phyloP scores from a whole-genome alignment of 2,797 vertebrate genomes.

The Melopsittacus undulatus region DNA sequence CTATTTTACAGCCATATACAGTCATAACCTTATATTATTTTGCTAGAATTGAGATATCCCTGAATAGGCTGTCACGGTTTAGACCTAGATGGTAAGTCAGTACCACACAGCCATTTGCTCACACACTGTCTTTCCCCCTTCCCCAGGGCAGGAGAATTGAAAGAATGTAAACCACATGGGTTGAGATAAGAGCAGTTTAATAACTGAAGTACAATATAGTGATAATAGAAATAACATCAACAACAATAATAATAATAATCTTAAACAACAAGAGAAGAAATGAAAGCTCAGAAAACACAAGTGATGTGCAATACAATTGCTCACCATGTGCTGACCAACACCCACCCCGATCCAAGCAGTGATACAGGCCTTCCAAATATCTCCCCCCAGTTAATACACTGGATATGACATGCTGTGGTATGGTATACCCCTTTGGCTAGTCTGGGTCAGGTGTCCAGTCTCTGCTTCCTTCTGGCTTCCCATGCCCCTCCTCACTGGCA shows the following conservation, averaged over 20 bases:
- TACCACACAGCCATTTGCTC: background rate
- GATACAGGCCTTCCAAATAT: background rate
- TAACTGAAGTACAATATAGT: background rate
- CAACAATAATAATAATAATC: background rate
- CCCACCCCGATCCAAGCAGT: background rate
- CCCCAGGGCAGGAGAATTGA: background rate
- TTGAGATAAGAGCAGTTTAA: background rate
- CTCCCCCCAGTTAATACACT: background rate
- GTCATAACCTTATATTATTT: background rate
- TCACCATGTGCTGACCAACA: background rate
- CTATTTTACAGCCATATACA: background rate
- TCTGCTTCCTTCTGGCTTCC: background rate
- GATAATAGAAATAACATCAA: background rate
- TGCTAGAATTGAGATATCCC: background rate
- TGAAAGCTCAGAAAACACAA: background rate
- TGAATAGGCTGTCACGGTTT: background rate
- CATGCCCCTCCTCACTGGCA: background rate
- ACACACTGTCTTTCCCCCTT: background rate
- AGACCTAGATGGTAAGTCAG: background rate
- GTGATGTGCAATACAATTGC: background rate
- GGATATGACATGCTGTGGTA: background rate
- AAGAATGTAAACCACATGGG: background rate
- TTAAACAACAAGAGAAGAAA: background rate
- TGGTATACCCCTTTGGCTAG: background rate
- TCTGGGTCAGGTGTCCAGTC: background rate